phyloP scores from a whole-genome alignment of 2,888 invertebrate genomes.

The Macaria notata region DNA sequence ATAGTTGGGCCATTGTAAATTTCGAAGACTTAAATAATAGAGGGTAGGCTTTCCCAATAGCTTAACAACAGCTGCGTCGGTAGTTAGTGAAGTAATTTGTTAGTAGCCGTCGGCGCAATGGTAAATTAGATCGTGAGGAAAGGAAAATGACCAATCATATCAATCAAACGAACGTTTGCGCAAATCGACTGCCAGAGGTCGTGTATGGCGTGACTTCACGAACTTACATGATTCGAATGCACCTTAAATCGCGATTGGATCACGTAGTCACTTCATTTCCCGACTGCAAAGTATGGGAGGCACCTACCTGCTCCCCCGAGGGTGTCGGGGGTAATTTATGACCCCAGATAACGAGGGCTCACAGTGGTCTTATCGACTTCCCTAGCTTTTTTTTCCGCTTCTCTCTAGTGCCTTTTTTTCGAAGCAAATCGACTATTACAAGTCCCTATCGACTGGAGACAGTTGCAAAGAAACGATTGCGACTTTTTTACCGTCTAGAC shows the following conservation, averaged over 20 bases:
- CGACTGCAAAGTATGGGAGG: conserved; percentile 53
- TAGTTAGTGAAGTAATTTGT: conserved; percentile 17
- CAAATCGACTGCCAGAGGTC: conserved; percentile 31
- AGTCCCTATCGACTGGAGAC: conserved; percentile 63
- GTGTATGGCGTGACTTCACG: conserved; percentile 50
- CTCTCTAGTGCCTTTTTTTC: conserved; percentile 71
- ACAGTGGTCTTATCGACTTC: conserved; percentile 77
- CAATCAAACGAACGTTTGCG: conserved; percentile 24
- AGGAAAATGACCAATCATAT: conserved; percentile 28
- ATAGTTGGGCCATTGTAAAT: conserved; percentile 14
- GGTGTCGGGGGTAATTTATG: conserved; percentile 78
- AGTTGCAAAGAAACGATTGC: conserved; percentile 45
- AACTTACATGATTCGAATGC: conserved; percentile 67
- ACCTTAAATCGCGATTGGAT: conserved; percentile 80
- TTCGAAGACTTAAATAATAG: conserved; percentile 19
- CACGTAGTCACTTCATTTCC: conserved; percentile 80
- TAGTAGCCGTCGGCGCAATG: conserved; percentile 15
- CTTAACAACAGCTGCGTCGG: conserved; percentile 13
- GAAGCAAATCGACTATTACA: conserved; percentile 73
- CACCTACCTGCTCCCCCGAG: conserved; percentile 70
- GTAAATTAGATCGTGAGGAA: conserved; percentile 29
- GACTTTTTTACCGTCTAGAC: conserved; percentile 51
- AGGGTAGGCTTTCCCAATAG: conserved; percentile 9
- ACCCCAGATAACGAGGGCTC: conserved; percentile 79
- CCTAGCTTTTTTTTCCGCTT: conserved; percentile 62